These are phyloP conservation scores for Dendrocincla tyrannina DNA, from an alignment of 2,797 vertebrate species.

Conservation along the genomic window DNA sequence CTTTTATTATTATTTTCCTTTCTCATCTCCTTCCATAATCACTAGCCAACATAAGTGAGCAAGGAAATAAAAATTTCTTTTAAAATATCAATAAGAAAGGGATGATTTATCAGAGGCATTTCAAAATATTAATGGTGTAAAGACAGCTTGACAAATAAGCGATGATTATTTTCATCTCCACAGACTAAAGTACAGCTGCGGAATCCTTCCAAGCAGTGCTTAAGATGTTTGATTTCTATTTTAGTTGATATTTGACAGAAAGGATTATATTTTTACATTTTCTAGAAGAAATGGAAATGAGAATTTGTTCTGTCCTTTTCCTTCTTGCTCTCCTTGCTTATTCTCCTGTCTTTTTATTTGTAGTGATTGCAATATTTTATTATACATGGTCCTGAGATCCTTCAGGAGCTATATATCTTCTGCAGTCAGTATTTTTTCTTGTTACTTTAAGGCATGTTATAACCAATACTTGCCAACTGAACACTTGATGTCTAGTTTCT, in stretches of 20 bases:
- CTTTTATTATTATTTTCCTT: not conserved
- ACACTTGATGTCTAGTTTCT: not conserved
- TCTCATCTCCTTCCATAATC: not conserved
- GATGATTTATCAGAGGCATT: not conserved
- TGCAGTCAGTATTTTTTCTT: not conserved
- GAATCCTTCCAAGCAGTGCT: slow-evolving; percentile 20
- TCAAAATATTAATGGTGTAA: slow-evolving; percentile 44
- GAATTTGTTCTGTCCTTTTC: not conserved
- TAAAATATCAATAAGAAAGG: not conserved
- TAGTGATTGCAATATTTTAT: not conserved
- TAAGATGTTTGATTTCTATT: slow-evolving; percentile 38
- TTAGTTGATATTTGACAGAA: slow-evolving; percentile 30
- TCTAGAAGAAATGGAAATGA: not conserved
- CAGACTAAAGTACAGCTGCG: slow-evolving; percentile 25
- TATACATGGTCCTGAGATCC: not conserved
- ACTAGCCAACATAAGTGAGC: not conserved
- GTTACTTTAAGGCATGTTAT: not conserved
- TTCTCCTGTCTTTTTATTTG: not conserved
- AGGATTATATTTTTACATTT: slow-evolving; percentile 28
- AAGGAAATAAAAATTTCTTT: not conserved
- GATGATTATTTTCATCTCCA: not conserved
- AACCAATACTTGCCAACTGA: not conserved
- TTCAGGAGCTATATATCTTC: not conserved
- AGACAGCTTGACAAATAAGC: slow-evolving; percentile 9
- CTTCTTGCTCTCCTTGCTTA: not conserved